Conservation (phyloP, 2,797 vertebrate species). For the Acridotheres tristis region DNA sequence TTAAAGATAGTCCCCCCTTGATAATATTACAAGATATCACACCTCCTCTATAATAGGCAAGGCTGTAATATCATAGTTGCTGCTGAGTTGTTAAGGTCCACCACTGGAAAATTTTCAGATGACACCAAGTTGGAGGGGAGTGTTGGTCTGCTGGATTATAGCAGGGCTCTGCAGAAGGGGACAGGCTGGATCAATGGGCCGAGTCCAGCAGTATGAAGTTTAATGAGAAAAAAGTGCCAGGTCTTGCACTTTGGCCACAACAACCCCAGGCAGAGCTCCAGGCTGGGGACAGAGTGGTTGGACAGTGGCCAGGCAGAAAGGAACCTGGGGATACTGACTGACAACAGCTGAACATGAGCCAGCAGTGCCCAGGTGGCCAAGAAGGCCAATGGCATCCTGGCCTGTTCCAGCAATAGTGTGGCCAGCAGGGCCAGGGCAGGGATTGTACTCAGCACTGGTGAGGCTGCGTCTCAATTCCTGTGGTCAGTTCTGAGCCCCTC, state of each 20-base stretch:
- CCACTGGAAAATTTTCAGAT: not conserved
- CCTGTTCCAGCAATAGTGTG: not conserved
- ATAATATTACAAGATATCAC: not conserved
- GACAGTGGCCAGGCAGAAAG: not conserved
- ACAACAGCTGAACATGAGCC: not conserved
- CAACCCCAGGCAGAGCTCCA: not conserved
- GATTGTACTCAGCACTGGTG: not conserved
- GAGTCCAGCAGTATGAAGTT: not conserved
- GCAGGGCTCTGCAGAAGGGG: not conserved
- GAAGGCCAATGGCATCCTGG: not conserved
- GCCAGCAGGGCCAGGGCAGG: not conserved
- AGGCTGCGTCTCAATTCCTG: not conserved
- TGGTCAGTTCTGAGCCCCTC: not conserved
- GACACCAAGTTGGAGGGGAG: not conserved
- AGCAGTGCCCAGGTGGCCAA: not conserved
- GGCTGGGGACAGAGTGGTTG: not conserved
- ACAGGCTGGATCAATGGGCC: fast-evolving
- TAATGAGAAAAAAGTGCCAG: not conserved
- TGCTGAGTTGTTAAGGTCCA: not conserved
- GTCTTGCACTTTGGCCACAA: not conserved
- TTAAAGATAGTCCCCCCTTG: not conserved
- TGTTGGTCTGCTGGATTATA: not conserved
- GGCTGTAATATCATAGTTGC: not conserved
- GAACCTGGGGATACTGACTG: not conserved
- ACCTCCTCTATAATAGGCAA: not conserved